Base-by-base conservation (phyloP, 2,797 vertebrate genomes). In the Lepus oiostolus region DNA sequence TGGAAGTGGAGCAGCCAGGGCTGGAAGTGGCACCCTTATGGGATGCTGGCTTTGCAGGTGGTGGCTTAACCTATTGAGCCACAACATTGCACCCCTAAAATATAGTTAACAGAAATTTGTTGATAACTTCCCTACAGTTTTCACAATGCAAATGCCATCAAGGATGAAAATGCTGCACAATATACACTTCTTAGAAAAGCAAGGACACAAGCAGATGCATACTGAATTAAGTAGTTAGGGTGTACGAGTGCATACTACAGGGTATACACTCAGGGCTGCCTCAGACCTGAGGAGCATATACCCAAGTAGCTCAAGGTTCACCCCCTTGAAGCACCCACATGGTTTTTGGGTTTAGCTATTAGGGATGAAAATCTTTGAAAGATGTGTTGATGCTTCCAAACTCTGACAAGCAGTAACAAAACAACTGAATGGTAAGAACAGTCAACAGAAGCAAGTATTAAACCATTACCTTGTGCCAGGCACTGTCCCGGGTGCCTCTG, bases 281-380 rank as follows among this genome's bases (percentile, higher is more conserved):
- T 32, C 26, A 32, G 77, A 24, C 14, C 62, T 32, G 14, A 70
- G 54, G 28, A 60, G 19, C 35, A 71, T 8, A 60, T 13, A 50
- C 8, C 4, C 26, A 10, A 79, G 71, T 0, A 83, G 70, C n/a
- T 71, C 26, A 16, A 0, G 54, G 47, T 54, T 32, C 35, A 32
- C n/a, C 54, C 22, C 32, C 62, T n/a, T 58, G 42, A 91, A 50
- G 75, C 4, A 50, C 12, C 26, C 13, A 47, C 0, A 42, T 74
- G 12, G n/a, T 84, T 52, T 52, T 26, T 17, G 7, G 67, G 35
- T 58, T 32, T 85, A 74, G 68, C 47, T 75, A 63, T 0, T 19
- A 19, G 28, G 13, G 52, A 47, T 58, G 62, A 95, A 85, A 92
- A 67, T 30, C 10, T 70, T 50, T 62, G 16, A 95, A 74, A 95